These are phyloP conservation scores for Triplophysa yarkandensis DNA, from an alignment of 2,797 vertebrate species.

Conservation along the genomic window DNA sequence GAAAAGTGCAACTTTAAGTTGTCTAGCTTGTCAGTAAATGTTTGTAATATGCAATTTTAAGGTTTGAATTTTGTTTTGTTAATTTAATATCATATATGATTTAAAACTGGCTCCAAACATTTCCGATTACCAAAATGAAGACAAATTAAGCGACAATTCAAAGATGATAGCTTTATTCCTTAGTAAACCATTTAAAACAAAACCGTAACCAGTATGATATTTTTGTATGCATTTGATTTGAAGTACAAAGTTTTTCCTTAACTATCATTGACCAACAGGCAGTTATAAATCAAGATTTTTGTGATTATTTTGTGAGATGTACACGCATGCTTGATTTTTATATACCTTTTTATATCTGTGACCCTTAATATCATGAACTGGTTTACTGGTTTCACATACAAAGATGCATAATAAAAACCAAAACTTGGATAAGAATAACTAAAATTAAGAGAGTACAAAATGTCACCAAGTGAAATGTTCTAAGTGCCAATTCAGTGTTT, in stretches of 20 bases:
- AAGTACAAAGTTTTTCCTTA: neutral
- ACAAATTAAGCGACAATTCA: neutral
- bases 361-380: neutral
- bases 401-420: neutral
- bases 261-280: neutral
- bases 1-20: no score
- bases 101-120: neutral
- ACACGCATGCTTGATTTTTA: slow-evolving; percentile 18
- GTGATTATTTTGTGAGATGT: no score
- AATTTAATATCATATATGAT: neutral
- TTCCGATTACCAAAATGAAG: neutral
- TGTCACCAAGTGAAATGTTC: neutral
- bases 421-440: neutral
- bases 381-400: slow-evolving; percentile 1
- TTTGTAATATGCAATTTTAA: neutral
- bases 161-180: slow-evolving; percentile 7
- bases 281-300: slow-evolving; percentile 10
- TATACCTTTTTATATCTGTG: slow-evolving; percentile 19
- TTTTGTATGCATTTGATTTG: slow-evolving; percentile 3
- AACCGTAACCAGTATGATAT: neutral
- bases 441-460: neutral
- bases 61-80: no score
- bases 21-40: no score
- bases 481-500: neutral
- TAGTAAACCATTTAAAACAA: slow-evolving; percentile 19